phyloP scores from a whole-genome alignment of 2,797 vertebrate genomes.

The Dicrostonyx torquatus region DNA sequence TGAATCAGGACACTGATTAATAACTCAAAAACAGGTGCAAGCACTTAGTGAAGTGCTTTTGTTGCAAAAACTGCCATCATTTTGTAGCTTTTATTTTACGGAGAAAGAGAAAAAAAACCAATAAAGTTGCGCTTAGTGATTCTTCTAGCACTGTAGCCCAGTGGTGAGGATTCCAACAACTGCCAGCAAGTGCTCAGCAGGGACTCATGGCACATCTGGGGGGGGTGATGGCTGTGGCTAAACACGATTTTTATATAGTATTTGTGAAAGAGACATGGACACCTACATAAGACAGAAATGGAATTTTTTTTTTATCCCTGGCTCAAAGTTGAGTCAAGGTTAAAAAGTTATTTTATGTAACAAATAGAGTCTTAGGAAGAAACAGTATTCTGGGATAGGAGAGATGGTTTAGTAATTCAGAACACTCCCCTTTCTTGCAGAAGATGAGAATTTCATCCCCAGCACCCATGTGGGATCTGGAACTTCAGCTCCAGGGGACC shows the following conservation, averaged over 20 bases:
- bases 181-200: background rate
- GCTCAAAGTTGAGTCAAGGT: background rate
- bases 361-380: background rate
- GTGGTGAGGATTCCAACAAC: background rate
- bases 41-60: background rate
- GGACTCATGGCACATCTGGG: background rate
- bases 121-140: background rate
- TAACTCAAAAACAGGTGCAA: background rate
- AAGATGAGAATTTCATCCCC: background rate
- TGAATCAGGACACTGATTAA: background rate
- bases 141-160: background rate
- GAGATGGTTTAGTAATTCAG: background rate
- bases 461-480: background rate
- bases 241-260: background rate
- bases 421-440: background rate
- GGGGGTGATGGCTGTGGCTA: no score
- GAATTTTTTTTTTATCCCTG: background rate
- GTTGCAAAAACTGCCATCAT: background rate
- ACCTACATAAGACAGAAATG: background rate
- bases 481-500: background rate
- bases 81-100: background rate
- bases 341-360: background rate
- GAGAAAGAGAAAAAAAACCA: background rate
- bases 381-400: background rate
- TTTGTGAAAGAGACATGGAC: background rate